A percentile compares a stretch with the other conserved stretches of the same genome.
These are phyloP conservation scores for Isotomurus palustris DNA, from an alignment of 2,888 invertebrate genomes.

Conservation along the genomic window DNA sequence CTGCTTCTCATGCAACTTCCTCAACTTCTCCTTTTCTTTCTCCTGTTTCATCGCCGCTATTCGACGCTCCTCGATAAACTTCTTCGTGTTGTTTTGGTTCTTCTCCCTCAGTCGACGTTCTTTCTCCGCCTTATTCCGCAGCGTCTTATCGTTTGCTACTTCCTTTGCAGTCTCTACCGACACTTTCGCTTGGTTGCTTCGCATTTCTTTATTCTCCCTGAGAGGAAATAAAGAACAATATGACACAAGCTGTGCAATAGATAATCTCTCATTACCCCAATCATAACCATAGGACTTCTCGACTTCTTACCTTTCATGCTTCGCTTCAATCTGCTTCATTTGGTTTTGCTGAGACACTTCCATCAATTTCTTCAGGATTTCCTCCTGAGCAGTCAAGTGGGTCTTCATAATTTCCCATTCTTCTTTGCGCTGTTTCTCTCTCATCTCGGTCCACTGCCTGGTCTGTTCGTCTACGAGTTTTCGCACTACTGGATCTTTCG, in stretches of 20 bases:
- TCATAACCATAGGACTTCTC: not conserved
- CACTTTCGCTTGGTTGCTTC: constrained; percentile 86
- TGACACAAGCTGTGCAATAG: not conserved
- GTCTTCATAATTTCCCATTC: constrained; percentile 69
- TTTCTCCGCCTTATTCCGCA: constrained; percentile 93
- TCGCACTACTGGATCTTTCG: constrained; percentile 70
- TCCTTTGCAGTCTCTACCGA: constrained; percentile 96
- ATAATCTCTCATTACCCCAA: not conserved
- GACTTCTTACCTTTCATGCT: constrained; percentile 73
- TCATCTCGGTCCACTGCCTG: constrained; percentile 72
- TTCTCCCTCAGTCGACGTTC: constrained; percentile 89
- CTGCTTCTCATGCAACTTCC: constrained; percentile 87
- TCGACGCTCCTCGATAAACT: constrained; percentile 92
- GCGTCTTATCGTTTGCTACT: constrained; percentile 90
- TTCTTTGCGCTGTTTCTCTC: constrained; percentile 60
- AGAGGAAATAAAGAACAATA: constrained; percentile 20
- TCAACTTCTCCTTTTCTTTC: constrained; percentile 86
- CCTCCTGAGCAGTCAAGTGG: constrained; percentile 57
- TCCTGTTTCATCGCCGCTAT: constrained; percentile 81
- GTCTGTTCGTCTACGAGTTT: constrained; percentile 88
- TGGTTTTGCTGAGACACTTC: constrained; percentile 74
- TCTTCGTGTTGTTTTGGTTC: constrained; percentile 95
- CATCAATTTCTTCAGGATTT: constrained; percentile 70
- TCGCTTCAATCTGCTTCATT: constrained; percentile 81
- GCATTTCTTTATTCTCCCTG: constrained; percentile 93